phyloP scores from a whole-genome alignment of 2,113 vertebrate genomes.

The Gasterosteus aculeatus region DNA sequence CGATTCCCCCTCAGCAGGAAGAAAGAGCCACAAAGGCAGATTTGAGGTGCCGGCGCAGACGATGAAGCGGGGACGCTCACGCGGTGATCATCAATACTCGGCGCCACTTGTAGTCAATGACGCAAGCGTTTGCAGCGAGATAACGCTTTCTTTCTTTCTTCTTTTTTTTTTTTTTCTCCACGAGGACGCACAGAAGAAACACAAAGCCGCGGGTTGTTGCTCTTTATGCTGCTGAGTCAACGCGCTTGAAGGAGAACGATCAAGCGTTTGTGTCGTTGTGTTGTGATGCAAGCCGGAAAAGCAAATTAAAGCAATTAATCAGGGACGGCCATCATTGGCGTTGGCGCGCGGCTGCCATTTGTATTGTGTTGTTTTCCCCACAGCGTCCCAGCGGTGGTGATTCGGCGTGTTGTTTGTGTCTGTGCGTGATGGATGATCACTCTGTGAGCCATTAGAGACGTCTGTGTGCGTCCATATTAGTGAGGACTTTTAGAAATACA shows the following conservation, averaged over 20 bases:
- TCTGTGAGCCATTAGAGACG: conserved; percentile 31
- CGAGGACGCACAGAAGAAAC: conserved; percentile 1
- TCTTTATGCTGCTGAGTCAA: conserved; percentile 17
- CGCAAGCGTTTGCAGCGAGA: conserved; percentile 11
- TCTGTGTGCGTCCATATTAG: conserved; percentile 14
- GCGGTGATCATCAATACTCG: conserved; percentile 41
- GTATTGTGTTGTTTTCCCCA: conserved; percentile 31
- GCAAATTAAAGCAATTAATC: conserved; percentile 70
- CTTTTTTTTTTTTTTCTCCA: neutral
- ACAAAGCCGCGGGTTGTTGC: conserved; percentile 2
- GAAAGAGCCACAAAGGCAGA: conserved; percentile 38
- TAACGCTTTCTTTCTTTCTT: neutral
- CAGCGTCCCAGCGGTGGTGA: neutral
- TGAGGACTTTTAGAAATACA: conserved; percentile 10
- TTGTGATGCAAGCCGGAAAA: conserved; percentile 48
- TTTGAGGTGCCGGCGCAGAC: conserved; percentile 39
- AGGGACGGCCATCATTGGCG: conserved; percentile 39
- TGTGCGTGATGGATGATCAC: conserved; percentile 48
- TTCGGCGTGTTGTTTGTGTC: conserved; percentile 4
- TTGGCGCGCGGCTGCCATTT: conserved; percentile 35
- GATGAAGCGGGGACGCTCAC: neutral
- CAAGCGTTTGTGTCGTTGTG: conserved; percentile 34
- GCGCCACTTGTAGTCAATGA: conserved; percentile 1
- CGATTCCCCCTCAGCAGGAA: conserved; percentile 29
- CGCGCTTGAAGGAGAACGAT: conserved; percentile 29